These are phyloP conservation scores for Bos javanicus DNA, from an alignment of 2,113 vertebrate species.

Conservation along the genomic window DNA sequence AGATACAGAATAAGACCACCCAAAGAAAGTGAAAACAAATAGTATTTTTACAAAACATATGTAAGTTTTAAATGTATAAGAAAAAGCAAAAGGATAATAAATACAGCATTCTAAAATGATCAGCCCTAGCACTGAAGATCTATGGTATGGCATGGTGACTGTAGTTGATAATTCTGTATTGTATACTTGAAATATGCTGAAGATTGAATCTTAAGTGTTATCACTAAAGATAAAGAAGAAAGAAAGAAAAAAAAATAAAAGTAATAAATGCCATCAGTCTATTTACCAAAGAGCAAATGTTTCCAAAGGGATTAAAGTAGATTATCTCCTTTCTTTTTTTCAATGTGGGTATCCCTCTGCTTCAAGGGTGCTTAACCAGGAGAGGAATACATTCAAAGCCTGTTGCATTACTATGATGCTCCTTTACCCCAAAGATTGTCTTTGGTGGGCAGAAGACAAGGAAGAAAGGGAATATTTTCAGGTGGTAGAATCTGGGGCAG, in stretches of 20 bases:
- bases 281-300: background rate
- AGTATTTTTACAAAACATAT: background rate
- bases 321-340: background rate
- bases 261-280: background rate
- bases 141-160: background rate
- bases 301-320: background rate
- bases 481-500: background rate
- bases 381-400: no score
- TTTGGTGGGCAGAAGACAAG: background rate
- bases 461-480: background rate
- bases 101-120: background rate
- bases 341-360: accelerated
- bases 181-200: background rate
- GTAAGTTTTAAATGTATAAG: background rate
- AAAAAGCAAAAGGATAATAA: background rate
- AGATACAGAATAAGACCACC: background rate
- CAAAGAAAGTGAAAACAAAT: background rate
- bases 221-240: background rate
- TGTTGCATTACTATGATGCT: background rate
- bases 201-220: background rate
- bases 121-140: background rate
- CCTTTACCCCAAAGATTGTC: no score
- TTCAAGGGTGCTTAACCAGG: background rate
- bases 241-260: background rate
- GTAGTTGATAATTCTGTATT: background rate